These are phyloP conservation scores for Callionymus lyra DNA, from an alignment of 2,113 vertebrate species.

Conservation along the genomic window DNA sequence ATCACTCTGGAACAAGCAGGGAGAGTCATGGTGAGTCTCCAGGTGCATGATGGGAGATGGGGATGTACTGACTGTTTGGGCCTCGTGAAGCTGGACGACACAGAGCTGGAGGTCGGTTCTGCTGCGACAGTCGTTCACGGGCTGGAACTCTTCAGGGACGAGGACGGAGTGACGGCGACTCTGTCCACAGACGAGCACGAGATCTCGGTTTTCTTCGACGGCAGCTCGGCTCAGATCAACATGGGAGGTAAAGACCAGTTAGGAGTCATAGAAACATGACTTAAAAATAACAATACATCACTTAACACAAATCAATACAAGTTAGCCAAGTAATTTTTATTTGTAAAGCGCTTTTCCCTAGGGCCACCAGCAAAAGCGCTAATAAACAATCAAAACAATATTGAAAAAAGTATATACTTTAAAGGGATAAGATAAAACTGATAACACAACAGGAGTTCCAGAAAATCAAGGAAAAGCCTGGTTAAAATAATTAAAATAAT, in stretches of 20 bases:
- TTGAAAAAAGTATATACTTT: too few relatives aligned
- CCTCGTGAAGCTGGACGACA: constrained; percentile 8
- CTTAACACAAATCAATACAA: neutral
- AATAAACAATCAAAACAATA: too few relatives aligned
- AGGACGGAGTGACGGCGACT: constrained; percentile 14
- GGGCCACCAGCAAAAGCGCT: too few relatives aligned
- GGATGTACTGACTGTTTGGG: neutral
- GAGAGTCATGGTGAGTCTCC: constrained; percentile 14
- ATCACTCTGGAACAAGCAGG: constrained; percentile 22
- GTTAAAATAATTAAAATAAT: too few relatives aligned
- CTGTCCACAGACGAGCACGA: neutral
- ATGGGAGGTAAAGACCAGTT: constrained; percentile 11
- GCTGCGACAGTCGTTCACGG: constrained; percentile 4
- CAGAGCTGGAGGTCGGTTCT: neutral
- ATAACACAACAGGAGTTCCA: too few relatives aligned
- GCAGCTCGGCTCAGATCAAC: constrained; percentile 11
- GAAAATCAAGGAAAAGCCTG: too few relatives aligned
- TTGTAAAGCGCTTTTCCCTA: too few relatives aligned
- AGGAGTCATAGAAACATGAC: too few relatives aligned
- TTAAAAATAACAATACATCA: neutral
- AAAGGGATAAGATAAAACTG: too few relatives aligned
- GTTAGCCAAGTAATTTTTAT: too few relatives aligned
- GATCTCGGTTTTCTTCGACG: constrained; percentile 20
- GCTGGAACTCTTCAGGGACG: constrained; percentile 14
- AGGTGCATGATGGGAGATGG: neutral